Percentiles rank a stretch among this genome's conserved stretches.
Evolutionary conservation across 2,888 invertebrate species (phyloP).

Genomic region (Pycnomerus fuliginosus): DNA sequence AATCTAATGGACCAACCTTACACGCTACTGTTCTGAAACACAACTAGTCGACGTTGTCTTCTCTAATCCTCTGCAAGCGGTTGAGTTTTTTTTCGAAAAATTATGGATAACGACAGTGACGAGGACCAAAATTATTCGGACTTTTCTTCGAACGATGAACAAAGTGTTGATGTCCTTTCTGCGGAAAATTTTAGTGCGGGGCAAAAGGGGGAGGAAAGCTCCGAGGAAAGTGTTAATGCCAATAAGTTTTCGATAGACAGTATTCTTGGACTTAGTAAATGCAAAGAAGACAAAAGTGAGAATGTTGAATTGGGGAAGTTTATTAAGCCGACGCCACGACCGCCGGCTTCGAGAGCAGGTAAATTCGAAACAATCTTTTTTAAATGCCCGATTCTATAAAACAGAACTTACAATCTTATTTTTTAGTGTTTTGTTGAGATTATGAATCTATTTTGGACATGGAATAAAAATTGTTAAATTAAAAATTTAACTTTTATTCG

Average conservation of each 20-base stretch:
- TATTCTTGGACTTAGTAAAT: constrained; percentile 45
- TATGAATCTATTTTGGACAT: no score
- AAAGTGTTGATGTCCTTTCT: constrained; percentile 35
- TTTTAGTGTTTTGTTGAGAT: no score
- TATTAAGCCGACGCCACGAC: constrained; percentile 46
- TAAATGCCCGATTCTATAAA: no score
- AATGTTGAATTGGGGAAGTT: constrained; percentile 28
- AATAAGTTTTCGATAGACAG: constrained; percentile 52
- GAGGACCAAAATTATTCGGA: constrained; percentile 33
- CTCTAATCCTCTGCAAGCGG: constrained; percentile 29
- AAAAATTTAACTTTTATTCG: no score
- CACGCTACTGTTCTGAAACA: constrained; percentile 35
- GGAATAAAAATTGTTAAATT: no score
- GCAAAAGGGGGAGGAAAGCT: constrained; percentile 21
- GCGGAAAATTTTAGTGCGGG: constrained; percentile 17
- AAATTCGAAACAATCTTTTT: no score
- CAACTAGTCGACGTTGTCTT: constrained; percentile 31
- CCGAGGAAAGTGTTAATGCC: constrained; percentile 32
- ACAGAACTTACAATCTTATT: no score
- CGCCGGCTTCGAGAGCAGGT: constrained; percentile 30
- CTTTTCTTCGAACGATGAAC: constrained; percentile 37
- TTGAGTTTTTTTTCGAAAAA: no score
- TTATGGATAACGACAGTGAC: constrained; percentile 22
- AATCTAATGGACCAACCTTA: constrained; percentile 45
- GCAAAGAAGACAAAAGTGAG: constrained; percentile 24